A percentile compares a stretch with the other conserved stretches of the same genome.
Conservation (phyloP, 2,888 invertebrate genomes). For the Anthophora plumipes region DNA sequence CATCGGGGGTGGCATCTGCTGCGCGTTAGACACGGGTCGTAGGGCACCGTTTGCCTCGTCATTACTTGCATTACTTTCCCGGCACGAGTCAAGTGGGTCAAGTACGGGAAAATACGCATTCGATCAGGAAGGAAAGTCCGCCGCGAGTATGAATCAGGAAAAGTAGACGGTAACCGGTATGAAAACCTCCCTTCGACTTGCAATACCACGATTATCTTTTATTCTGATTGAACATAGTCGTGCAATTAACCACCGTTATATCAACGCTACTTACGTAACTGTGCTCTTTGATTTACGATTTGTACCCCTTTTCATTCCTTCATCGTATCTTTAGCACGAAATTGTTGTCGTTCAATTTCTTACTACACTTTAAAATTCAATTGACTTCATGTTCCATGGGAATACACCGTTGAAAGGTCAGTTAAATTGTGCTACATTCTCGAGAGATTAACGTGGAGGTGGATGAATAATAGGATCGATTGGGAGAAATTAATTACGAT, state of each 20-base stretch:
- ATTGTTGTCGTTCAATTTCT: conserved; percentile 2
- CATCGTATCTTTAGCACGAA: conserved; percentile 15
- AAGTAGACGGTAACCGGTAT: not conserved
- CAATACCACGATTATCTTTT: conserved; percentile 19
- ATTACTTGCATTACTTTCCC: conserved; percentile 78
- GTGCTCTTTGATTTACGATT: conserved; percentile 27
- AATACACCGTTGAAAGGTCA: not conserved
- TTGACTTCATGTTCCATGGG: not conserved
- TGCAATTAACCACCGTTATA: conserved; percentile 21
- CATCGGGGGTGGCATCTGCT: conserved; percentile 83
- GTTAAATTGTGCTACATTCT: too few relatives aligned
- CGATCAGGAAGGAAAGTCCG: conserved; percentile 43
- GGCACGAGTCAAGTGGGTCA: conserved; percentile 83
- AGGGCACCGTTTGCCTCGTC: conserved; percentile 82
- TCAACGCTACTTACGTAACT: conserved; percentile 6
- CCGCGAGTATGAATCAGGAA: not conserved
- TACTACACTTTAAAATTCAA: conserved; percentile 5
- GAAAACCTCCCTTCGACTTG: too few relatives aligned
- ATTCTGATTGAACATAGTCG: not conserved
- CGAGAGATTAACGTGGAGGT: not conserved
- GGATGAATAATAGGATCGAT: conserved; percentile 45
- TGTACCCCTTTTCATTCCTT: conserved; percentile 11
- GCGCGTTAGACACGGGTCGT: conserved; percentile 84
- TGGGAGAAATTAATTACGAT: conserved; percentile 79
- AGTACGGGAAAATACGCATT: conserved; percentile 72